These are phyloP conservation scores for Decapterus maruadsi DNA, from an alignment of 2,797 vertebrate genomes.

Conservation along the genomic window DNA sequence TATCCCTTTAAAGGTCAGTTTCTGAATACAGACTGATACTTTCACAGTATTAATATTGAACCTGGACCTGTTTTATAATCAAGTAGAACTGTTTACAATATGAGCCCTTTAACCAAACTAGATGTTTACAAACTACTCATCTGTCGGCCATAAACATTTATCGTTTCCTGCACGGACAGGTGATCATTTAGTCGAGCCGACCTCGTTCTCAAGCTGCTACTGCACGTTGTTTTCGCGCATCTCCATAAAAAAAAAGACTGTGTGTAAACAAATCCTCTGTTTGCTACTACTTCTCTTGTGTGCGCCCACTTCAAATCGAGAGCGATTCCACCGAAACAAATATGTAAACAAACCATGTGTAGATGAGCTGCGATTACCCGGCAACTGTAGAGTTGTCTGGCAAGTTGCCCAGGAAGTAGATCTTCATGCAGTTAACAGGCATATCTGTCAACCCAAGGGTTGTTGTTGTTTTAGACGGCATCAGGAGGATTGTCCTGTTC, in stretches of 20 bases:
- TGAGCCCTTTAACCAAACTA: background rate
- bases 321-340: background rate
- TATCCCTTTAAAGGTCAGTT: too few relatives aligned
- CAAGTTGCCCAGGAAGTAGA: background rate
- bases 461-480: background rate
- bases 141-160: background rate
- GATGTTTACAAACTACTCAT: background rate
- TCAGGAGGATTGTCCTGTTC: background rate
- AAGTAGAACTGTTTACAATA: too few relatives aligned
- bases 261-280: background rate
- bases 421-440: background rate
- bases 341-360: conserved; percentile 3
- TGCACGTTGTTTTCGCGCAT: background rate
- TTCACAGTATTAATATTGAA: too few relatives aligned
- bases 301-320: background rate
- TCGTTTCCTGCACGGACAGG: too few relatives aligned
- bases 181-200: too few relatives aligned
- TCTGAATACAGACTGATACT: too few relatives aligned
- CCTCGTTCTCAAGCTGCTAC: background rate
- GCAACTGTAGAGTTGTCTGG: background rate
- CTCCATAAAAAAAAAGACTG: background rate
- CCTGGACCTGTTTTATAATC: too few relatives aligned
- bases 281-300: background rate
- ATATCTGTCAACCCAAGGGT: background rate
- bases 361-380: background rate